Evolutionary conservation across 2,797 vertebrate genomes (phyloP), one percentile per base, ranked within the genome.

Genomic region (Poeciliopsis infans): DNA sequence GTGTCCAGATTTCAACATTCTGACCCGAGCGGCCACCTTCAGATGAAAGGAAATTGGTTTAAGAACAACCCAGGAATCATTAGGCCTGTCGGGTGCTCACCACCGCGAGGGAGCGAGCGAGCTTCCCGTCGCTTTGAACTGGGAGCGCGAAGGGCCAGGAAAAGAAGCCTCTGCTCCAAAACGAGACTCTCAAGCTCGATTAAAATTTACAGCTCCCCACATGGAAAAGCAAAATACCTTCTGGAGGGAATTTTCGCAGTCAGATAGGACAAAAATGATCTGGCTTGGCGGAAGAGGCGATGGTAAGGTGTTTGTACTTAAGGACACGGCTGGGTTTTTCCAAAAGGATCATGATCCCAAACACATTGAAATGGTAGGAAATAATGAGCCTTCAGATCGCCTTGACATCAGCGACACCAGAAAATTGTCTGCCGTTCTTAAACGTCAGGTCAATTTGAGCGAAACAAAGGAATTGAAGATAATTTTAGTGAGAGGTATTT

Each of bases 131-230:
- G 25, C 39, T 70, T 31, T 70, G 68, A 70, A 70, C 23, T 15
- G 68, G n/a, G 68, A 45, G 41, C 12, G 12, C 0, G 25, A 70
- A 15, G 64, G 64, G 36, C 39, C 64, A 68, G 25, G 36, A 25
- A 59, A 41, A 68, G 36, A 41, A 43, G 64, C 20, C 11, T 43
- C 39, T 68, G 64, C 36, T 41, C 64, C 33, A 68, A 68, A 41
- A 68, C 5, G 68, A 70, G 41, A 70, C 41, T 70, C 10, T 70
- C 41, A 70, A 70, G 68, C 41, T 70, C 41, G 41, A 70, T 70
- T 70, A 70, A 70, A 45, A 70, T 70, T 45, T 70, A 70, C 68
- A 70, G 68, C 68, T 70, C n/a, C 68, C 68, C 25, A 70, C 68
- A 45, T 45, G 11, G 68, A 70, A n/a, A 45, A 45, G 41, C 25